Conservation (phyloP, 2,888 invertebrate genomes). For the Eristalis pertinax region DNA sequence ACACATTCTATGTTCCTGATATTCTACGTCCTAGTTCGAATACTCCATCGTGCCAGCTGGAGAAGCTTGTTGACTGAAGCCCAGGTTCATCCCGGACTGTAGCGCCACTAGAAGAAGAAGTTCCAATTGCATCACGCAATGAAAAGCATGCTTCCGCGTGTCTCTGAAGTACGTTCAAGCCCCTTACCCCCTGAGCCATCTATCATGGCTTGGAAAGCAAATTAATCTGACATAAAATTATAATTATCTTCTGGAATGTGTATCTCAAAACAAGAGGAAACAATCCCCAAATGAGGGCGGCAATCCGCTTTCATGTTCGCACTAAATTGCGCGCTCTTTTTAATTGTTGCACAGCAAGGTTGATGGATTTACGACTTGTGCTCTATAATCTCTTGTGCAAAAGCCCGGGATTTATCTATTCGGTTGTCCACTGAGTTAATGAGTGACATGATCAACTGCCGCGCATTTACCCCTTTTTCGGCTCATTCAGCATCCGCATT, state of each 20-base stretch:
- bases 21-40: too few species aligned
- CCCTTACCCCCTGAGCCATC: neutral
- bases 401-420: neutral
- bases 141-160: neutral
- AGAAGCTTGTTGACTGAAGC: too few species aligned
- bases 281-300: neutral
- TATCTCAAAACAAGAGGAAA: neutral
- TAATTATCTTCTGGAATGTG: neutral
- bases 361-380: neutral
- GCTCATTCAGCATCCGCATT: neutral
- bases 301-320: neutral
- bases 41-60: too few species aligned
- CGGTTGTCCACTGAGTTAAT: neutral
- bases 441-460: neutral
- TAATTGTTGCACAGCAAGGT: neutral
- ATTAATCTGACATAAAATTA: neutral
- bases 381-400: too few species aligned
- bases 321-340: neutral
- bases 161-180: neutral
- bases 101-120: too few species aligned
- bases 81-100: too few species aligned
- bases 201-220: too few species aligned
- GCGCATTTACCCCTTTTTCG: neutral
- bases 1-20: too few species aligned
- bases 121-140: too few species aligned